Evolutionary conservation across 2,113 vertebrate species (phyloP).

Genomic region (Trematocara macrostoma): DNA sequence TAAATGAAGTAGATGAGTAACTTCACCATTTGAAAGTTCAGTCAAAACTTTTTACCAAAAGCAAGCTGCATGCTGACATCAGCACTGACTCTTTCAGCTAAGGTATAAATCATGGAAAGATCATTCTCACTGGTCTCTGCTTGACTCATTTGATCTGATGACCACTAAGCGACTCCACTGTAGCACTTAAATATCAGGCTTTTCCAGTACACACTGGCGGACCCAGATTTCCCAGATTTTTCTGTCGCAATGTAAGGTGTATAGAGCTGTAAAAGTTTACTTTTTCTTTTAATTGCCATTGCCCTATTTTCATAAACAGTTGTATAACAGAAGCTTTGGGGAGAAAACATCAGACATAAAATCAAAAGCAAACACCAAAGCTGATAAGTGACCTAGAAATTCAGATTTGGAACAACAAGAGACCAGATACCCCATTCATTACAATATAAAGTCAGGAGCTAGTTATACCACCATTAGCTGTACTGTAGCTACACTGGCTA

Average conservation of each 20-base stretch:
- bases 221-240: not conserved
- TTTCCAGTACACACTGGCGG: not conserved
- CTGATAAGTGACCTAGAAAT: not conserved
- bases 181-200: not conserved
- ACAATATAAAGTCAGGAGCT: conserved; percentile 18
- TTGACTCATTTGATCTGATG: not conserved
- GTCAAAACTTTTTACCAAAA: not conserved
- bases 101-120: rapidly evolving
- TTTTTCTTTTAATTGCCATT: not conserved
- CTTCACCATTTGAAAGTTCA: not conserved
- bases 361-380: not conserved
- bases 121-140: not conserved
- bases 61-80: not conserved
- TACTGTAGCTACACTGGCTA: not conserved
- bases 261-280: not conserved
- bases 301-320: conserved; percentile 26
- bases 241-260: not conserved
- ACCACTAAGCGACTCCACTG: not conserved
- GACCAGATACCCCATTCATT: not conserved
- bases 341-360: conserved; percentile 13
- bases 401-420: not conserved
- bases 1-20: not conserved
- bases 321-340: conserved; percentile 10
- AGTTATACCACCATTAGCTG: conserved; percentile 18
- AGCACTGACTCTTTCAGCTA: not conserved